These are phyloP conservation scores for Micropterix aruncella DNA, from an alignment of 2,888 invertebrate species.

Conservation along the genomic window DNA sequence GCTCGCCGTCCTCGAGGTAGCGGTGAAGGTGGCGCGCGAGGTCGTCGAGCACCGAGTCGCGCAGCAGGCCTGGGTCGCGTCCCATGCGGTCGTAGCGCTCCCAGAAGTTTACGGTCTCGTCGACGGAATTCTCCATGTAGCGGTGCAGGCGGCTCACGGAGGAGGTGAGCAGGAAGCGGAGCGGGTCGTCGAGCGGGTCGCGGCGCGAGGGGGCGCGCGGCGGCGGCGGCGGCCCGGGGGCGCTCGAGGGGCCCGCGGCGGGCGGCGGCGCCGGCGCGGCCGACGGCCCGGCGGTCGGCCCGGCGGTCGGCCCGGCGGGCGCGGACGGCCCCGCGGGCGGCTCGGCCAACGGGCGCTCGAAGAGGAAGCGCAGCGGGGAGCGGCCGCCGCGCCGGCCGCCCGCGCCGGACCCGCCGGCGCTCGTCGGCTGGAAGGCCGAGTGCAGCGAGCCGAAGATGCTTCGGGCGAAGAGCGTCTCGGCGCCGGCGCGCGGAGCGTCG, in stretches of 20 bases:
- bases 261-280: constrained; percentile 18
- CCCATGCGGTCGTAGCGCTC: constrained; percentile 6
- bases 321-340: constrained; percentile 21
- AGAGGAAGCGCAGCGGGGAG: constrained; percentile 16
- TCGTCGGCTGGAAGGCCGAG: constrained; percentile 30
- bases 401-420: constrained; percentile 9
- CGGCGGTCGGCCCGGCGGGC: neutral
- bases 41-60: neutral
- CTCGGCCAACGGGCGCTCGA: constrained; percentile 30
- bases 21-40: neutral
- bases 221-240: constrained; percentile 20
- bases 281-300: neutral
- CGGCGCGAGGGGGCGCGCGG: constrained; percentile 13
- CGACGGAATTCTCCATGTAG: constrained; percentile 10
- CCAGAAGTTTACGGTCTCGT: constrained; percentile 9
- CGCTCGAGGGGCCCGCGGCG: constrained; percentile 21
- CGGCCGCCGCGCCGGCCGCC: neutral
- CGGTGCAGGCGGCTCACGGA: constrained; percentile 9
- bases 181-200: neutral
- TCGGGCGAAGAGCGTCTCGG: neutral
- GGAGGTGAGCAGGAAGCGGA: constrained; percentile 6
- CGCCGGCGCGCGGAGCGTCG: constrained; percentile 1
- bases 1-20: constrained; percentile 7
- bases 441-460: constrained; percentile 25
- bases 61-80: neutral